A percentile compares a stretch with the other conserved stretches of the same genome.
These are phyloP conservation scores for Psix sp. DNA, from an alignment of 1,140 invertebrate genomes.

Conservation along the genomic window DNA sequence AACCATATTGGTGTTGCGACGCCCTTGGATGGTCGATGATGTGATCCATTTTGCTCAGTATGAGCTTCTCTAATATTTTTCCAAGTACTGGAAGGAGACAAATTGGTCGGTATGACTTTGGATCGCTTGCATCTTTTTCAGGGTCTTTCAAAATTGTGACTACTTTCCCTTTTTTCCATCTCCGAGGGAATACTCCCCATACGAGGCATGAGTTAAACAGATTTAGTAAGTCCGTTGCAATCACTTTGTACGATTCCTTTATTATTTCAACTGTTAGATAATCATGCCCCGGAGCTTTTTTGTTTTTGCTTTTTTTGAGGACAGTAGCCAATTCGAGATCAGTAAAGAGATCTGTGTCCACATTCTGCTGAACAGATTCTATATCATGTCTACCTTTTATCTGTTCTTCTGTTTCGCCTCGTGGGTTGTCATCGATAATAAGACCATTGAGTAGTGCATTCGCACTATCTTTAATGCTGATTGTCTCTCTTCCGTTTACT, in stretches of 20 bases:
- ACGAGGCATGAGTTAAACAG: constrained; percentile 57
- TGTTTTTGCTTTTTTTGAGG: neutral
- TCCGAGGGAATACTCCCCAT: constrained; percentile 62
- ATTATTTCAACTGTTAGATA: constrained; percentile 50
- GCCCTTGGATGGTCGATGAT: constrained; percentile 4
- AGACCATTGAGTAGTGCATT: neutral
- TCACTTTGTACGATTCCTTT: constrained; percentile 21
- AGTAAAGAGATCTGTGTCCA: neutral
- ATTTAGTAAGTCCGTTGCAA: constrained; percentile 19
- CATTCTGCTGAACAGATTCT: neutral
- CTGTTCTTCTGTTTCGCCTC: neutral
- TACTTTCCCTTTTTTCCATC: constrained; percentile 69
- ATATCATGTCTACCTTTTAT: neutral
- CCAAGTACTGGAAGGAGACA: constrained; percentile 70
- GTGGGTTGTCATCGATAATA: neutral
- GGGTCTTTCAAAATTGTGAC: constrained; percentile 64
- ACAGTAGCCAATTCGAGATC: neutral
- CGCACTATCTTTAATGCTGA: neutral
- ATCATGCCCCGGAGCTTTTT: constrained; percentile 65
- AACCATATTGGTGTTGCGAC: constrained; percentile 64
- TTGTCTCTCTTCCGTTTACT: neutral
- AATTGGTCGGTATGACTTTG: constrained; percentile 69
- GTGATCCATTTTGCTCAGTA: constrained; percentile 41
- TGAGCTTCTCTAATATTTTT: constrained; percentile 69
- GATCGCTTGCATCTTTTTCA: constrained; percentile 60